Evolutionary conservation across 2,797 vertebrate species (phyloP).

Genomic region (Phoxinus dragarum): DNA sequence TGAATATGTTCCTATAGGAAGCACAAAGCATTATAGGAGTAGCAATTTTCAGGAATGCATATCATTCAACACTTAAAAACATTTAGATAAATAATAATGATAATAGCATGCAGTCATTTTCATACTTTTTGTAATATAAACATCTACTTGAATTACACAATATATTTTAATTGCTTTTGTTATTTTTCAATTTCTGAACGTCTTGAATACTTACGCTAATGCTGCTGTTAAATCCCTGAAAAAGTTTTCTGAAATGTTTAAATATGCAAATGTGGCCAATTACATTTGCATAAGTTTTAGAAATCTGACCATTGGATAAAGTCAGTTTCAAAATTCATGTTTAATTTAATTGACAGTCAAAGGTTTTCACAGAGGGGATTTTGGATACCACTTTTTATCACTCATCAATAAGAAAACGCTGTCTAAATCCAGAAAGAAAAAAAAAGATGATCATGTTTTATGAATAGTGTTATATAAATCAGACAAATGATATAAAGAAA

Average conservation of each 20-base stretch:
- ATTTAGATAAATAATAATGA: not conserved
- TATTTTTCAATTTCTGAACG: not conserved
- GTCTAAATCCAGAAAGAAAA: no score
- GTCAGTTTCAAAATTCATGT: no score
- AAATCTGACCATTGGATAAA: not conserved
- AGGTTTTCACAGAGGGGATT: no score
- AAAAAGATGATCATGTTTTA: not conserved
- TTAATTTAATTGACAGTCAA: no score
- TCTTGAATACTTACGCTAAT: not conserved
- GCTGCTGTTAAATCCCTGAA: not conserved
- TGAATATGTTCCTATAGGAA: conserved; percentile 80
- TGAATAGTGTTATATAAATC: not conserved
- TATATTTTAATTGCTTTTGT: not conserved
- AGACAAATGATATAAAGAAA: not conserved
- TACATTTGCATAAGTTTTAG: not conserved
- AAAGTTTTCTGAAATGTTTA: not conserved
- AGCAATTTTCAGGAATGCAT: not conserved
- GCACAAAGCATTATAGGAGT: not conserved
- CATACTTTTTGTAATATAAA: not conserved
- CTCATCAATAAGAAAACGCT: not conserved
- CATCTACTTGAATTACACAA: no score
- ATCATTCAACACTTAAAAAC: not conserved
- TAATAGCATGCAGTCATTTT: not conserved
- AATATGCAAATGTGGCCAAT: not conserved
- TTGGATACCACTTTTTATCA: no score